A percentile compares a stretch with the other conserved stretches of the same genome.
Evolutionary conservation across 2,113 vertebrate species (phyloP).

Genomic region (Ictalurus furcatus): DNA sequence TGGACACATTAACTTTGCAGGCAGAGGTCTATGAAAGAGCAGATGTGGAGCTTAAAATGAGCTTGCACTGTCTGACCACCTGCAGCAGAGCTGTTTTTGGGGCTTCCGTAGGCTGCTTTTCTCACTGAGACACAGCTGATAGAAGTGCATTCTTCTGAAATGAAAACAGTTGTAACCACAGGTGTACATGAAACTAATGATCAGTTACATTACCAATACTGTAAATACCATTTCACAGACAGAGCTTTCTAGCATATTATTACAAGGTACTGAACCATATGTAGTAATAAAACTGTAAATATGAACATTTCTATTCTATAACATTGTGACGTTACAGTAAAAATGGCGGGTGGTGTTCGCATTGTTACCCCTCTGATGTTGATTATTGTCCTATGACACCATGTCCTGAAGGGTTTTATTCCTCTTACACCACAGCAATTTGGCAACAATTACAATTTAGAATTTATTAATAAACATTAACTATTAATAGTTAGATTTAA

Average conservation of each 20-base stretch:
- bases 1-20: constrained; percentile 62
- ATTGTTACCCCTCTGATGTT: neutral
- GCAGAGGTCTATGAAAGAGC: constrained; percentile 66
- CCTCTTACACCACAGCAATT: neutral
- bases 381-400: neutral
- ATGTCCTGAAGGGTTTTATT: neutral
- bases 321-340: neutral
- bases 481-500: neutral
- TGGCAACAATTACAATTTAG: neutral
- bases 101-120: neutral
- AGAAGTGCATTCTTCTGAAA: neutral
- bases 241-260: neutral
- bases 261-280: neutral
- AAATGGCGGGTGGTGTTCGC: neutral
- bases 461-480: neutral
- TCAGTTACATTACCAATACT: neutral
- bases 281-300: neutral
- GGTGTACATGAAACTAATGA: neutral
- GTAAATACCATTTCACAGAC: neutral
- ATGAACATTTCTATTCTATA: neutral
- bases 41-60: constrained; percentile 57
- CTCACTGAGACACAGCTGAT: neutral
- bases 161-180: neutral
- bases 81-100: constrained; percentile 18
- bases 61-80: constrained; percentile 50